Percentiles rank a stretch among this genome's conserved stretches.
Conservation (phyloP, 2,888 invertebrate genomes). For the Pinctada fucata region DNA sequence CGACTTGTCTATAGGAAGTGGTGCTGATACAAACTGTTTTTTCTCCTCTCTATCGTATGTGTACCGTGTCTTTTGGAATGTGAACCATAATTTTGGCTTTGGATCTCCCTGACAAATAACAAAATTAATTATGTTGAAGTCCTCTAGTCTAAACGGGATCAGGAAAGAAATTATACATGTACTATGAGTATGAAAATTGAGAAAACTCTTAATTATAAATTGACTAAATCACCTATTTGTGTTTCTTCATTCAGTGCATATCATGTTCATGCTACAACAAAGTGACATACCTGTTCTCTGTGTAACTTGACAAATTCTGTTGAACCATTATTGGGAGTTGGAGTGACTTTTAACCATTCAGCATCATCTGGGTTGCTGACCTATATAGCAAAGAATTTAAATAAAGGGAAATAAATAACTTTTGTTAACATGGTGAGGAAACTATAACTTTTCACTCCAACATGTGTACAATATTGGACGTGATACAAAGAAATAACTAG, state of each 20-base stretch:
- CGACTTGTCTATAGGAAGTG: slow-evolving; percentile 86
- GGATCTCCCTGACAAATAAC: background rate
- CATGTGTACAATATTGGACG: background rate
- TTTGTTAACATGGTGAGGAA: background rate
- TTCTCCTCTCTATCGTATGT: slow-evolving; percentile 88
- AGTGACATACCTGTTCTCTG: slow-evolving; percentile 70
- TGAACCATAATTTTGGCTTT: slow-evolving; percentile 85
- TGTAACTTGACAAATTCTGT: slow-evolving; percentile 92
- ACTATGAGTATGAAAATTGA: too few relatives aligned
- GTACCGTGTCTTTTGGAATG: slow-evolving; percentile 98
- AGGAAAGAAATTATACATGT: too few relatives aligned
- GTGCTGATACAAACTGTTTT: slow-evolving; percentile 87
- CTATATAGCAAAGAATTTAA: slow-evolving; percentile 48
- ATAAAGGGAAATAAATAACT: background rate
- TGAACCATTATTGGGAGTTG: slow-evolving; percentile 97
- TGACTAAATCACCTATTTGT: too few relatives aligned
- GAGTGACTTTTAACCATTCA: slow-evolving; percentile 93
- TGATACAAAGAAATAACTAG: too few relatives aligned
- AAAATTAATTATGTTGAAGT: background rate
- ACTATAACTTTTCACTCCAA: background rate
- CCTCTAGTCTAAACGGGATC: background rate
- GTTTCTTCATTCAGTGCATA: too few relatives aligned
- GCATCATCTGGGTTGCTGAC: slow-evolving; percentile 84
- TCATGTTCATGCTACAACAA: too few relatives aligned
- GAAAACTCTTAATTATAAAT: too few relatives aligned